Conservation (phyloP, 2,113 vertebrate species). For the Spermophilus dauricus region DNA sequence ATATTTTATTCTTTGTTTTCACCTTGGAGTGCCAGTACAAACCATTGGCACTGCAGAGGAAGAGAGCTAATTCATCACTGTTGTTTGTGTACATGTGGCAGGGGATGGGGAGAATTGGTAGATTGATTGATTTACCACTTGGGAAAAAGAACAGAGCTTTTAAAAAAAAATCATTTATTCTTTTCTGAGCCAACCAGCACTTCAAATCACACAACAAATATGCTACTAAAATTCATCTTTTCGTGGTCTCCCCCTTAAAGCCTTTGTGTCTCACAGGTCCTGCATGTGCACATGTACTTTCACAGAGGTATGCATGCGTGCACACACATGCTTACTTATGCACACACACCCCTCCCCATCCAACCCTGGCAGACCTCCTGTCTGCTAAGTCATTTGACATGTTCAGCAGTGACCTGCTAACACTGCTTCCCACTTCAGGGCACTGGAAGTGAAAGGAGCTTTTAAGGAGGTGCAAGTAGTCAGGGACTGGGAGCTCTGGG, state of each 20-base stretch:
- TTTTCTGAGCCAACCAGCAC: conserved; percentile 22
- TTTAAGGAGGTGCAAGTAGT: not conserved
- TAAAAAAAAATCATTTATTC: not conserved
- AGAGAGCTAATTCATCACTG: not conserved
- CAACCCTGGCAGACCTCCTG: not conserved
- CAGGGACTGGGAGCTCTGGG: too few relatives aligned
- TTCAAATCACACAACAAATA: not conserved
- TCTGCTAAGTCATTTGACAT: not conserved
- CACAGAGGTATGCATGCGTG: not conserved
- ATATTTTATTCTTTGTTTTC: conserved; percentile 14
- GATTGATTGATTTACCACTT: not conserved
- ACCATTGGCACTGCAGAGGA: not conserved
- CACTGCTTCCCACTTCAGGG: not conserved
- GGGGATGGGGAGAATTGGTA: not conserved
- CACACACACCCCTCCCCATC: too few relatives aligned
- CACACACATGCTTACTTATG: not conserved
- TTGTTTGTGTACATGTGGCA: not conserved
- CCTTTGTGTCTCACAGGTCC: not conserved
- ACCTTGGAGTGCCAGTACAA: not conserved
- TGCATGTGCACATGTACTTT: not conserved
- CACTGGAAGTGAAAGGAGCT: not conserved
- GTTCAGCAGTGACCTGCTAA: not conserved
- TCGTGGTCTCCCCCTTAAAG: not conserved
- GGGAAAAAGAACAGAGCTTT: conserved; percentile 1
- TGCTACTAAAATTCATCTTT: not conserved